Conservation (phyloP, 2,113 vertebrate genomes). For the Struthio camelus region DNA sequence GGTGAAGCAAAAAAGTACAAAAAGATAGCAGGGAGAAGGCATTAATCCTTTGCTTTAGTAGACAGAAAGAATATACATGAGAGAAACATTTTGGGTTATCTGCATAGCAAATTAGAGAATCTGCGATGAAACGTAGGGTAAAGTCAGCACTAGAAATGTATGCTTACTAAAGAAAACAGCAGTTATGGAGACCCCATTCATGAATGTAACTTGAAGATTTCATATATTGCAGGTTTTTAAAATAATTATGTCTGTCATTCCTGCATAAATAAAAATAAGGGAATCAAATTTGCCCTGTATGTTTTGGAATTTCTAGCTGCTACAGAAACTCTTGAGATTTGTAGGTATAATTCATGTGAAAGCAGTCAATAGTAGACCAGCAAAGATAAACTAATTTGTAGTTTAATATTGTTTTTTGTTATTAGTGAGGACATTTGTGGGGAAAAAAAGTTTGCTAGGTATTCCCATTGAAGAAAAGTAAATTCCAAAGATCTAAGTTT, state of each 20-base stretch:
- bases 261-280: not conserved
- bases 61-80: not conserved
- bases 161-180: not conserved
- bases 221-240: not conserved
- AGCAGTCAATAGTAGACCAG: not conserved
- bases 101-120: not conserved
- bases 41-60: not conserved
- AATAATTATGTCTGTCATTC: not conserved
- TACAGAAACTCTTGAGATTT: not conserved
- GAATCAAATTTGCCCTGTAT: not conserved
- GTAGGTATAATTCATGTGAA: not conserved
- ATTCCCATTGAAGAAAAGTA: not conserved
- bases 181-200: not conserved
- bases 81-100: not conserved
- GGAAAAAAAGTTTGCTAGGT: not conserved
- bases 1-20: not conserved
- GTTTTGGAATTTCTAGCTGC: not conserved
- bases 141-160: not conserved
- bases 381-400: not conserved
- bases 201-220: not conserved
- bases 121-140: not conserved
- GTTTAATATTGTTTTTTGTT: not conserved
- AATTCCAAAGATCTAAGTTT: not conserved
- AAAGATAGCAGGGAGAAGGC: not conserved
- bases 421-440: not conserved